Percentiles rank a stretch among this genome's conserved stretches.
Conservation (phyloP, 2,888 invertebrate species). For the Drosophila siamana region DNA sequence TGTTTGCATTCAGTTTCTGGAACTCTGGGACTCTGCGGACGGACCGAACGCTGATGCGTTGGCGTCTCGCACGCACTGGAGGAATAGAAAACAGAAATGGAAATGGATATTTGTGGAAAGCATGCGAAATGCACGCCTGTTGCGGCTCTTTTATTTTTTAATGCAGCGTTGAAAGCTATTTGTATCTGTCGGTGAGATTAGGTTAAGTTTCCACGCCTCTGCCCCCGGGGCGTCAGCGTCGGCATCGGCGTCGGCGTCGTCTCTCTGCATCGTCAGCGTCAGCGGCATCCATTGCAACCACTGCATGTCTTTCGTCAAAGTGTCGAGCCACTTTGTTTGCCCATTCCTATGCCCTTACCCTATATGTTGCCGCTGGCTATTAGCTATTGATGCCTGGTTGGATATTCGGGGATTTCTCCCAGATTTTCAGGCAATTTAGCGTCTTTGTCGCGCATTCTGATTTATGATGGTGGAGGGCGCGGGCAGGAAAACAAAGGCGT, state of each 20-base stretch:
- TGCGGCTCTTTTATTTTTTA: slow-evolving; percentile 70
- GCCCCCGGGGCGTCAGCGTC: background rate
- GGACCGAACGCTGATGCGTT: slow-evolving; percentile 21
- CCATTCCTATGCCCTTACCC: background rate
- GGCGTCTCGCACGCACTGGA: slow-evolving; percentile 56
- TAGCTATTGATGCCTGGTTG: slow-evolving; percentile 68
- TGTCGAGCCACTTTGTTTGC: slow-evolving; percentile 74
- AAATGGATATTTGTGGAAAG: slow-evolving; percentile 74
- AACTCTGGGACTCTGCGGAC: background rate
- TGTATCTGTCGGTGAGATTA: slow-evolving; percentile 81
- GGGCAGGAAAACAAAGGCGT: background rate
- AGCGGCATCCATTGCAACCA: slow-evolving; percentile 45
- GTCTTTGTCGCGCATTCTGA: slow-evolving; percentile 68
- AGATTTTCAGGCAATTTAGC: slow-evolving; percentile 60
- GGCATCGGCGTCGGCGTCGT: background rate
- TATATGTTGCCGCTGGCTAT: slow-evolving; percentile 46
- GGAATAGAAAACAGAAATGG: too few species aligned
- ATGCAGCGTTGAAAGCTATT: slow-evolving; percentile 79
- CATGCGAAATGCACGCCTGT: slow-evolving; percentile 76
- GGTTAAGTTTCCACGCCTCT: slow-evolving; percentile 65
- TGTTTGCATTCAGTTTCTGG: slow-evolving; percentile 69
- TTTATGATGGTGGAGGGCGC: slow-evolving; percentile 59
- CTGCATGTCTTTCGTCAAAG: slow-evolving; percentile 78
- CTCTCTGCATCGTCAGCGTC: background rate
- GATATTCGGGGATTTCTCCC: slow-evolving; percentile 27